Conservation (phyloP, 2,113 vertebrate species). For the Numida meleagris region DNA sequence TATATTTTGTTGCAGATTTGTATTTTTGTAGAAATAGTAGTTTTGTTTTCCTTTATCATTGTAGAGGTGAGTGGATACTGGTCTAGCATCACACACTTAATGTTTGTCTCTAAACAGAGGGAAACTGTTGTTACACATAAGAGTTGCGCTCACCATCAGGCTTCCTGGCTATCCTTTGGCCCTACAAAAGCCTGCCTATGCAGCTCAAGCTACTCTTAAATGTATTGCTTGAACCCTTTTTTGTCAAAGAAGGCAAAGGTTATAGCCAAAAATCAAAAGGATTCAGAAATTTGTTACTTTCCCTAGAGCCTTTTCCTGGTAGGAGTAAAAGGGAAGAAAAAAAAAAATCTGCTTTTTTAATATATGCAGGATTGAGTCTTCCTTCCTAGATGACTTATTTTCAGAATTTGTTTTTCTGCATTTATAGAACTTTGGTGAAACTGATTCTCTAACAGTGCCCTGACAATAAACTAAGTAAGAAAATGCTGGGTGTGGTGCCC, state of each 20-base stretch:
- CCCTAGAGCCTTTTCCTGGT: background rate
- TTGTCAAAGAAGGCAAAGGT: background rate
- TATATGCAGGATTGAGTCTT: background rate
- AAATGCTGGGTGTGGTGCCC: background rate
- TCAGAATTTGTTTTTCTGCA: background rate
- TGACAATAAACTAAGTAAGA: background rate
- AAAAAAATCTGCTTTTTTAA: background rate
- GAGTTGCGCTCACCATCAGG: background rate
- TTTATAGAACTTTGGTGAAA: background rate
- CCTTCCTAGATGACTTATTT: background rate
- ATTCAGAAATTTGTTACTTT: background rate
- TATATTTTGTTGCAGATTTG: background rate
- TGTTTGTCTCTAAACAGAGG: background rate
- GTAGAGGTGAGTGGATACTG: background rate
- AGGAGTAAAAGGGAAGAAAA: background rate
- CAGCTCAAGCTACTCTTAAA: background rate
- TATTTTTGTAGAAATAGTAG: too few relatives aligned
- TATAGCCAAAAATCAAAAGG: background rate
- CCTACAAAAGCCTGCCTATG: background rate
- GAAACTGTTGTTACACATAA: background rate
- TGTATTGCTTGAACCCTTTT: background rate
- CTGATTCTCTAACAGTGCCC: background rate
- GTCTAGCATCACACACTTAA: background rate
- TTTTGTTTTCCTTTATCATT: background rate
- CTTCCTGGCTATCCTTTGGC: background rate